Evolutionary conservation across 2,888 invertebrate species (phyloP), one percentile per base, ranked within the genome.

Genomic region (Bombylius discolor): DNA sequence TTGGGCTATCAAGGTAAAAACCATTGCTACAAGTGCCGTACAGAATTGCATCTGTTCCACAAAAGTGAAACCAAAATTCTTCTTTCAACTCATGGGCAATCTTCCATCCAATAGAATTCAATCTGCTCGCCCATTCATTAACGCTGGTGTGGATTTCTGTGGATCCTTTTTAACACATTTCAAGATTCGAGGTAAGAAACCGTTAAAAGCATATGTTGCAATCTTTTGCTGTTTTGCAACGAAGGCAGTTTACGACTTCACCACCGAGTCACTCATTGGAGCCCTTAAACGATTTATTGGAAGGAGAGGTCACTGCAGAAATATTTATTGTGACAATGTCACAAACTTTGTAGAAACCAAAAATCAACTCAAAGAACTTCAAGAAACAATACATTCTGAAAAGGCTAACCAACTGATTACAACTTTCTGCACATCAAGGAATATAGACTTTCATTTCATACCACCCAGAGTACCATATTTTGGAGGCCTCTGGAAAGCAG

Each of bases 1-100:
- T n/a, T 66, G 66, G 64, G 59, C 61, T 3, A 55, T 64, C 5
- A 48, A 56, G 33, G 62, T 58, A 48, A 56, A 57, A 52, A 51
- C 36, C 11, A 55, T 55, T 4, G 56, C 59, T 7, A 57, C 55
- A 49, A 55, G 47, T 14, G 46, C 60, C 33, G 45, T 61, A 13
- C 56, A 58, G 44, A 45, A 58, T 31, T 64, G 62, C 48, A 23
- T 62, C 0, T 51, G 49, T 31, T 63, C 62, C 46, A 52, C 49
- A n/a, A 52, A 54, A 49, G 53, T 57, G 11, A 60, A 56, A 42
- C 58, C 59, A 34, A 55, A 54, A 34, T 6, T 57, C 31, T 13
- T 56, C 31, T 45, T 49, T 13, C 64, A 64, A 47, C 33, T 62
- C 1, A 66, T 67, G 65, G 64, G 63, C 32, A 55, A 65, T 57